Evolutionary conservation across 2,888 invertebrate species (phyloP).

Genomic region (Fissipunctia ypsillon): DNA sequence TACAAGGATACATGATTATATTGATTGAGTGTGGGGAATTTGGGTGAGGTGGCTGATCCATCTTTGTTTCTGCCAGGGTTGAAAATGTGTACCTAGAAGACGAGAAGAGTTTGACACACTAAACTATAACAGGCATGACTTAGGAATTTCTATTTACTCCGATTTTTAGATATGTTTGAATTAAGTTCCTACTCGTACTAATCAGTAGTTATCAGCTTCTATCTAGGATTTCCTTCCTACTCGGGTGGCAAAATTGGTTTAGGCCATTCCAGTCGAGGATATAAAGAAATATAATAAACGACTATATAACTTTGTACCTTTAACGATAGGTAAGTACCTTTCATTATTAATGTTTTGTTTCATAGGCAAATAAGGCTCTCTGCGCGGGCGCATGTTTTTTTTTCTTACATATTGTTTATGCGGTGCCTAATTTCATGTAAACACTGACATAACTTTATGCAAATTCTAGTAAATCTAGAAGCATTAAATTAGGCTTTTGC

Average conservation of each 20-base stretch:
- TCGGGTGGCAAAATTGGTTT: background rate
- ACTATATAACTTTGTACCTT: too few relatives aligned
- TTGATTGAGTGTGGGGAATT: background rate
- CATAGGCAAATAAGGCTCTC: background rate
- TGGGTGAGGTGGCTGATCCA: too few relatives aligned
- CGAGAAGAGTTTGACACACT: too few relatives aligned
- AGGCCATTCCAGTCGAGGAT: background rate
- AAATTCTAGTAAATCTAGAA: background rate
- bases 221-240: too few relatives aligned
- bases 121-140: background rate
- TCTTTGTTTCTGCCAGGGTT: background rate
- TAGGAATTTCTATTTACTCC: background rate
- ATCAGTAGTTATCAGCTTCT: too few relatives aligned
- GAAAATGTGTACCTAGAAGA: background rate
- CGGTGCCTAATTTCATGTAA: background rate
- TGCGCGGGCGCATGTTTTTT: constrained; percentile 4
- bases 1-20: too few relatives aligned
- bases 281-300: constrained; percentile 2
- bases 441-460: background rate
- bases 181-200: too few relatives aligned
- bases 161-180: too few relatives aligned
- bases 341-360: background rate
- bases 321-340: background rate
- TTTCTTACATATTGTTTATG: background rate
- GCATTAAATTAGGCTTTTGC: background rate